phyloP scores from a whole-genome alignment of 2,113 vertebrate genomes.

The Nesoenas mayeri region DNA sequence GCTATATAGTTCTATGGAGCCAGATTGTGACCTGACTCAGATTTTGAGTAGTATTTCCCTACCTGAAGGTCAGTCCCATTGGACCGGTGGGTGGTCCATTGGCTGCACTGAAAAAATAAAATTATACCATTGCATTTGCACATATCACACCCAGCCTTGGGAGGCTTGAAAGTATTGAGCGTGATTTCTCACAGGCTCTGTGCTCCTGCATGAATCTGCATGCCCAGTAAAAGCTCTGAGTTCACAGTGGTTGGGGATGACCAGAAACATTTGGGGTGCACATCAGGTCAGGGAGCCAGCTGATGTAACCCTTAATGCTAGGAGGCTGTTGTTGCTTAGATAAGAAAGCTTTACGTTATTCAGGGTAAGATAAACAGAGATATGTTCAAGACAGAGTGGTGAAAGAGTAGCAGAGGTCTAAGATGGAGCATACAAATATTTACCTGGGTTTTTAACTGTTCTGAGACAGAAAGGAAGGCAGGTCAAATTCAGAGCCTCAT shows the following conservation, averaged over 20 bases:
- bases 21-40: background rate
- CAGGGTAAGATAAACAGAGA: slow-evolving; percentile 25
- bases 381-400: background rate
- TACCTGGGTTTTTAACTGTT: slow-evolving; percentile 4
- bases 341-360: background rate
- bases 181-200: background rate
- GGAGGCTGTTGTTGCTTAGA: background rate
- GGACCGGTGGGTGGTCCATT: background rate
- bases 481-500: background rate
- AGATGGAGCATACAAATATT: slow-evolving; percentile 33
- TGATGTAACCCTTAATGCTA: background rate
- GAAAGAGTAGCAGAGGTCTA: slow-evolving; percentile 13
- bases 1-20: background rate
- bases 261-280: background rate
- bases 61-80: background rate
- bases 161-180: background rate
- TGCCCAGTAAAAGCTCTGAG: background rate
- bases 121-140: background rate
- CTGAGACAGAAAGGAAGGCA: background rate
- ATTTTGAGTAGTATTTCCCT: background rate
- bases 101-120: background rate
- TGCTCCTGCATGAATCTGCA: background rate
- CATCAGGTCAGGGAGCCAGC: background rate
- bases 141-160: background rate
- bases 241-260: background rate